A percentile compares a stretch with the other conserved stretches of the same genome.
phyloP scores from a whole-genome alignment of 1,140 invertebrate genomes.

The Leptinotarsa defecta region DNA sequence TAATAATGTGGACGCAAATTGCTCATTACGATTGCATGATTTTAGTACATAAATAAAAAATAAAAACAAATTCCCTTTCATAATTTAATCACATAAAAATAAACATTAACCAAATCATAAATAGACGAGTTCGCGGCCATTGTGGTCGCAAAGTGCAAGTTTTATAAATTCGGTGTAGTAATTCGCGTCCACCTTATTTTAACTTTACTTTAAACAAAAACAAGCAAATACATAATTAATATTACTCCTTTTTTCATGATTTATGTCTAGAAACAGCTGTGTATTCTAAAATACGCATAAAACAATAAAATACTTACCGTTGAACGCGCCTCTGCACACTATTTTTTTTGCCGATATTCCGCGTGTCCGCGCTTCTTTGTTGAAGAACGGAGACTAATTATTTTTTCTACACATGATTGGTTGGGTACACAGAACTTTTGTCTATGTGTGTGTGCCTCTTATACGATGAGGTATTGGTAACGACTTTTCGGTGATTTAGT shows the following conservation, averaged over 20 bases:
- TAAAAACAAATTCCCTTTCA: too few relatives aligned
- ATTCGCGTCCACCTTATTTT: conserved; percentile 15
- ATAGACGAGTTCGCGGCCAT: not conserved
- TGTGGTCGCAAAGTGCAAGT: conserved; percentile 7
- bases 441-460: conserved; percentile 12
- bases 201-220: conserved; percentile 13
- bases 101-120: too few relatives aligned
- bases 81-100: too few relatives aligned
- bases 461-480: not conserved
- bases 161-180: conserved; percentile 15
- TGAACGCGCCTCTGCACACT: not conserved
- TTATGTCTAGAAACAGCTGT: conserved; percentile 9
- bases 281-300: conserved; percentile 11
- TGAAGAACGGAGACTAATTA: not conserved
- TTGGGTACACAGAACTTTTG: conserved; percentile 15
- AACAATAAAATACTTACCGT: conserved; percentile 10
- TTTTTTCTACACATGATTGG: conserved; percentile 5
- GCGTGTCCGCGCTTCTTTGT: not conserved
- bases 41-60: too few relatives aligned
- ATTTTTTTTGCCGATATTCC: not conserved
- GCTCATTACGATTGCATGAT: too few relatives aligned
- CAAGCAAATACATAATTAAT: not conserved
- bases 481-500: not conserved
- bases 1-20: too few relatives aligned
- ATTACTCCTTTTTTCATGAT: not conserved